These are phyloP conservation scores for Pangasius mekongensis DNA, from an alignment of 2,797 vertebrate genomes.

Conservation along the genomic window DNA sequence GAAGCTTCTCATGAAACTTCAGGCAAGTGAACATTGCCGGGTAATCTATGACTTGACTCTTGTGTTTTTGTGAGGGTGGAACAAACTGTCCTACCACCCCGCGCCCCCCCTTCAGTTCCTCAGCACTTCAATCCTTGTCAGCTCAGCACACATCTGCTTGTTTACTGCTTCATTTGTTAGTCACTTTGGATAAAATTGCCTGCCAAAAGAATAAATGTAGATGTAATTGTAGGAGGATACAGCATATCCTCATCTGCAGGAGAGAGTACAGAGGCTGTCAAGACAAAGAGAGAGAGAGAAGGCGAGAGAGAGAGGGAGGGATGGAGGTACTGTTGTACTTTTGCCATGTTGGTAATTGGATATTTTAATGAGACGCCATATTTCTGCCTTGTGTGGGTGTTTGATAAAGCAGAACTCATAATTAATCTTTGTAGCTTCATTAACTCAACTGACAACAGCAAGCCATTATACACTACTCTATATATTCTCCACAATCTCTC, in stretches of 20 bases:
- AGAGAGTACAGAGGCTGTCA: background rate
- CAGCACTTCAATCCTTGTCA: background rate
- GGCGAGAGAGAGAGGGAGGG: background rate
- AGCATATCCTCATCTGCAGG: constrained; percentile 18
- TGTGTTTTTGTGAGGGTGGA: background rate
- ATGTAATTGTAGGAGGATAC: constrained; percentile 16
- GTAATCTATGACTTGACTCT: background rate
- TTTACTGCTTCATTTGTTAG: constrained; percentile 32
- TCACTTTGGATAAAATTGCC: constrained; percentile 18
- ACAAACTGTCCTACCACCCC: background rate
- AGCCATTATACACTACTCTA: background rate
- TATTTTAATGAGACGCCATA: constrained; percentile 49
- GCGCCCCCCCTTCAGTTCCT: background rate
- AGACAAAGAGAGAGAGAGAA: background rate
- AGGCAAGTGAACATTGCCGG: background rate
- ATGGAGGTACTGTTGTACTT: constrained; percentile 29
- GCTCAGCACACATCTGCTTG: background rate
- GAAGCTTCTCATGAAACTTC: background rate
- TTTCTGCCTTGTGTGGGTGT: constrained; percentile 37
- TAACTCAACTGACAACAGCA: constrained; percentile 39
- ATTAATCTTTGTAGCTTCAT: constrained; percentile 50
- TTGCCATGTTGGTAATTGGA: constrained; percentile 46
- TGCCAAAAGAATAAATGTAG: constrained; percentile 31
- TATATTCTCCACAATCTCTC: background rate
- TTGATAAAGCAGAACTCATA: constrained; percentile 45